These are phyloP conservation scores for Platyrinchus mystaceus DNA, from an alignment of 2,797 vertebrate genomes.

Conservation along the genomic window DNA sequence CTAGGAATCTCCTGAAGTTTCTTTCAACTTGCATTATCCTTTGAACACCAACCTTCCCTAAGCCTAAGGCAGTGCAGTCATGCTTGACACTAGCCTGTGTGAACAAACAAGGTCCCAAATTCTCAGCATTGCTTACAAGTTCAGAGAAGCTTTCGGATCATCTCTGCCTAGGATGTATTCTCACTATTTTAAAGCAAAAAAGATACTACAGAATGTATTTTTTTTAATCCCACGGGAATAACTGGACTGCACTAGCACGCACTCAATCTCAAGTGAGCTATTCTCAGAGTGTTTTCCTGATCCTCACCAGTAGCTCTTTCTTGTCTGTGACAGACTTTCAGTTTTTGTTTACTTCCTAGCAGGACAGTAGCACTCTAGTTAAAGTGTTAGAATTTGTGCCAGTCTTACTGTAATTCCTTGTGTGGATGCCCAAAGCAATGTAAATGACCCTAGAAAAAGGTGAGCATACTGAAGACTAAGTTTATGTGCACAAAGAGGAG, in stretches of 20 bases:
- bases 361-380: background rate
- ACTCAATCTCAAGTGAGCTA: background rate
- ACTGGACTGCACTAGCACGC: background rate
- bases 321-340: background rate
- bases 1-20: background rate
- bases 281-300: background rate
- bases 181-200: background rate
- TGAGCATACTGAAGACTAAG: background rate
- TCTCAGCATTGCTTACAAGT: background rate
- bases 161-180: background rate
- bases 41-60: background rate
- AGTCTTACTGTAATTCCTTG: background rate
- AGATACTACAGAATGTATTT: background rate
- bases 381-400: background rate
- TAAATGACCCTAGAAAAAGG: background rate
- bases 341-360: background rate
- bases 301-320: background rate
- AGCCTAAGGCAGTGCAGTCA: background rate
- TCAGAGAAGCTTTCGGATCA: background rate
- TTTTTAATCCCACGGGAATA: background rate
- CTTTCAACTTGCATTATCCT: background rate
- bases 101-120: background rate
- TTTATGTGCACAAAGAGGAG: background rate
- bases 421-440: background rate
- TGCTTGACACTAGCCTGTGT: background rate